phyloP scores from a whole-genome alignment of 2,113 vertebrate genomes.

The Mustelus asterias region DNA sequence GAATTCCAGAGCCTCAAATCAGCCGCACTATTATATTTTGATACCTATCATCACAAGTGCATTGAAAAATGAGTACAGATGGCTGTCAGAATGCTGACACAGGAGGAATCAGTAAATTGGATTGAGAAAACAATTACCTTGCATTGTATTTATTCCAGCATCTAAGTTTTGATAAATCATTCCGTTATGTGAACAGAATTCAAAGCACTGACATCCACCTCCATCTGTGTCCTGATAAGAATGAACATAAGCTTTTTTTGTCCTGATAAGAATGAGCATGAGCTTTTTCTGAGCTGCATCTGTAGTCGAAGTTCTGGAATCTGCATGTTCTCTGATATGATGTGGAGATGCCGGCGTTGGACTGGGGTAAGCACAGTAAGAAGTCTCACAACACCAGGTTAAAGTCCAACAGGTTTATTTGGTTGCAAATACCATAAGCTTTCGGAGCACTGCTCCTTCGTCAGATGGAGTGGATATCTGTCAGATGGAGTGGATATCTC shows the following conservation, averaged over 20 bases:
- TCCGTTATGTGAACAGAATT: not conserved
- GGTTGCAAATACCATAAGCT: too few relatives aligned
- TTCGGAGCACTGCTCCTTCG: too few relatives aligned
- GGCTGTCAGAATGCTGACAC: not conserved
- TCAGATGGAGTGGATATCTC: too few relatives aligned
- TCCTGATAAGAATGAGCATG: not conserved
- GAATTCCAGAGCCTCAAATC: not conserved
- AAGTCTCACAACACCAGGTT: too few relatives aligned
- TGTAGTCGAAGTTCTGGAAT: not conserved
- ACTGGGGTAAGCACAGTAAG: too few relatives aligned
- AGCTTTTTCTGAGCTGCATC: not conserved
- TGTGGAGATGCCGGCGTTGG: too few relatives aligned
- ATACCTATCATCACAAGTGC: not conserved
- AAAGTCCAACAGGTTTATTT: too few relatives aligned
- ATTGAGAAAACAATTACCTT: slow-evolving; percentile 3
- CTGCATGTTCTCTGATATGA: not conserved
- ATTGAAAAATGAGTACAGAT: not conserved
- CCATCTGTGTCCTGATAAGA: not conserved
- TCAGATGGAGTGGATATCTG: too few relatives aligned
- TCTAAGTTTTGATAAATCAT: slow-evolving; percentile 7
- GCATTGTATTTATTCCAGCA: slow-evolving; percentile 2
- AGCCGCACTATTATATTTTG: not conserved
- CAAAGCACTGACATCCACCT: not conserved
- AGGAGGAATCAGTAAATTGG: not conserved
- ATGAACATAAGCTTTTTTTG: not conserved